These are phyloP conservation scores for Herminia tarsipennalis DNA, from an alignment of 2,888 invertebrate species.

Conservation along the genomic window DNA sequence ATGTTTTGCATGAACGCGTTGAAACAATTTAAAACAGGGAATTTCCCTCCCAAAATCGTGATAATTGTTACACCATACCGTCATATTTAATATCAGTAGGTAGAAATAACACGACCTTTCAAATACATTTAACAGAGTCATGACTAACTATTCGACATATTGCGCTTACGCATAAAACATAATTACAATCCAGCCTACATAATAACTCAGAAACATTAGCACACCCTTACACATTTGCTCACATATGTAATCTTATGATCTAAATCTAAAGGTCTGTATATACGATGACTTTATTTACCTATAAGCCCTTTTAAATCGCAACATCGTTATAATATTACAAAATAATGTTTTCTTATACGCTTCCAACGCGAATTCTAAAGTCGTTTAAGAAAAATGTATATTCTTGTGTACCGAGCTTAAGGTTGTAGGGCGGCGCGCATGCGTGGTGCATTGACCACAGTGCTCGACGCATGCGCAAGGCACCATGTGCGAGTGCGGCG, in stretches of 20 bases:
- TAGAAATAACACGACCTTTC: constrained; percentile 1
- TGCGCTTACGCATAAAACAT: constrained; percentile 22
- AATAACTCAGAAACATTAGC: constrained; percentile 24
- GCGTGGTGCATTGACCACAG: constrained; percentile 43
- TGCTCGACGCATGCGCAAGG: constrained; percentile 24
- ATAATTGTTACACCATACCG: not conserved
- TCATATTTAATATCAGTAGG: not conserved
- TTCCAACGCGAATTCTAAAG: too few species aligned
- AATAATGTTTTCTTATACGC: too few species aligned
- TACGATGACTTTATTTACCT: too few species aligned
- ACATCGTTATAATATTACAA: too few species aligned
- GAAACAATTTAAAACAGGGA: too few species aligned
- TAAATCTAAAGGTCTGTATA: not conserved
- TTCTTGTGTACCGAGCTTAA: not conserved
- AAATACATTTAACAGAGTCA: not conserved
- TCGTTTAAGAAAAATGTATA: too few species aligned
- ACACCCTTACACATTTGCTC: constrained; percentile 28
- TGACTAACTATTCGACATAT: constrained; percentile 1
- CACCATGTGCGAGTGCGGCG: constrained; percentile 57
- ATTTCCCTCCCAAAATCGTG: too few species aligned
- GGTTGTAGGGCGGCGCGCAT: constrained; percentile 26
- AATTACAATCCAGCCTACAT: constrained; percentile 29
- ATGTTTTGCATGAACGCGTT: not conserved
- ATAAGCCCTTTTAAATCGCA: too few species aligned
- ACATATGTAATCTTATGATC: constrained; percentile 25